A percentile compares a stretch with the other conserved stretches of the same genome.
These are phyloP conservation scores for Sminthurinus aureus DNA, from an alignment of 2,888 invertebrate genomes.

Conservation along the genomic window DNA sequence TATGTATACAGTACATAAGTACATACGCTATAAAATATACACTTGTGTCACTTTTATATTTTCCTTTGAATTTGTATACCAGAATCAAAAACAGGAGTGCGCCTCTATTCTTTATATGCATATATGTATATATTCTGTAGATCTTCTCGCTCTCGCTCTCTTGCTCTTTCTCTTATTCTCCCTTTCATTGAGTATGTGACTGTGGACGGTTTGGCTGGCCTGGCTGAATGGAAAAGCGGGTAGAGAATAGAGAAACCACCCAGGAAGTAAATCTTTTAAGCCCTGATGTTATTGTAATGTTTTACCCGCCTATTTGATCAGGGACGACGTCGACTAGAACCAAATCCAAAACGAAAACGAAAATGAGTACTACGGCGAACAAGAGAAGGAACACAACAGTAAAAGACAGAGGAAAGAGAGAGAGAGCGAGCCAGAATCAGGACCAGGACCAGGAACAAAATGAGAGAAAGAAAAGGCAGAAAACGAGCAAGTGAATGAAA, in stretches of 20 bases:
- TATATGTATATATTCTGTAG: too few species aligned
- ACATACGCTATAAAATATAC: too few species aligned
- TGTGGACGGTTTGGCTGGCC: not conserved
- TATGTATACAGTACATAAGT: not conserved
- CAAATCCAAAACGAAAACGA: not conserved
- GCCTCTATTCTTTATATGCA: too few species aligned
- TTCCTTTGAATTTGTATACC: too few species aligned
- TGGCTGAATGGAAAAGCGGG: not conserved
- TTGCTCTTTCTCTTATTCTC: not conserved
- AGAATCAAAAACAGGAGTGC: too few species aligned
- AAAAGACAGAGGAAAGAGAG: not conserved
- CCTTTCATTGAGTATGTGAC: not conserved
- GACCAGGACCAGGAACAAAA: too few species aligned
- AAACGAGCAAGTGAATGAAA: not conserved
- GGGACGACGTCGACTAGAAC: constrained; percentile 31
- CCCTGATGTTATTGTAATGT: constrained; percentile 45
- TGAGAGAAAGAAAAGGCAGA: not conserved
- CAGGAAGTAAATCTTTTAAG: constrained; percentile 46
- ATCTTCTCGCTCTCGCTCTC: too few species aligned
- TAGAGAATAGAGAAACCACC: constrained; percentile 31
- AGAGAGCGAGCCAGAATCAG: not conserved
- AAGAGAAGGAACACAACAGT: not conserved
- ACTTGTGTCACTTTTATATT: not conserved
- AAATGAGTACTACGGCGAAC: not conserved
- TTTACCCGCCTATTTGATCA: constrained; percentile 45